Conservation (phyloP, 2,797 vertebrate genomes). For the Botia kubotai region DNA sequence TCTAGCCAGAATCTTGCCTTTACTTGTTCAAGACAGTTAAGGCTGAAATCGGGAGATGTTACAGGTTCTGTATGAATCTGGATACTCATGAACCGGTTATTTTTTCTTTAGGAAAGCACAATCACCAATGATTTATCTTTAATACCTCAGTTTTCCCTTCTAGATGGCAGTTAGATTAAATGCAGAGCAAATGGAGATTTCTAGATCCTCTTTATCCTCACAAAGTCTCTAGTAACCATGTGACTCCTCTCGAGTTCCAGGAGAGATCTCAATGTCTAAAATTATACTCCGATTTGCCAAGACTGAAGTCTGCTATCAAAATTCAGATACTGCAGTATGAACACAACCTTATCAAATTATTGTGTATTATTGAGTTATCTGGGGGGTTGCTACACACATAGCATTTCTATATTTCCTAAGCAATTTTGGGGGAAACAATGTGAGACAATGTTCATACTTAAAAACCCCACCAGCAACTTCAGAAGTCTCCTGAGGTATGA, state of each 20-base stretch:
- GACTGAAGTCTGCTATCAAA: not conserved
- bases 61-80: no score
- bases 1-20: not conserved
- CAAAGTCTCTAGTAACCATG: no score
- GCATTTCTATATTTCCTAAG: not conserved
- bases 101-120: not conserved
- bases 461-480: not conserved
- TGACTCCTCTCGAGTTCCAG: no score
- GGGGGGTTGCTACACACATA: not conserved
- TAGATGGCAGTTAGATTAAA: not conserved
- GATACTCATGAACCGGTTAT: not conserved
- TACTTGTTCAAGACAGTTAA: not conserved
- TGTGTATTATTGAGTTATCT: not conserved
- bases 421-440: no score
- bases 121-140: not conserved
- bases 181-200: not conserved
- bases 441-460: no score
- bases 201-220: not conserved
- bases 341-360: not conserved
- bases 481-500: not conserved
- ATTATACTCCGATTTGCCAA: no score
- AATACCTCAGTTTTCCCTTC: not conserved
- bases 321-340: not conserved
- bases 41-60: not conserved
- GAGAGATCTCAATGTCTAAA: no score